These are phyloP conservation scores for Apantesis nais DNA, from an alignment of 2,888 invertebrate genomes.

Conservation along the genomic window DNA sequence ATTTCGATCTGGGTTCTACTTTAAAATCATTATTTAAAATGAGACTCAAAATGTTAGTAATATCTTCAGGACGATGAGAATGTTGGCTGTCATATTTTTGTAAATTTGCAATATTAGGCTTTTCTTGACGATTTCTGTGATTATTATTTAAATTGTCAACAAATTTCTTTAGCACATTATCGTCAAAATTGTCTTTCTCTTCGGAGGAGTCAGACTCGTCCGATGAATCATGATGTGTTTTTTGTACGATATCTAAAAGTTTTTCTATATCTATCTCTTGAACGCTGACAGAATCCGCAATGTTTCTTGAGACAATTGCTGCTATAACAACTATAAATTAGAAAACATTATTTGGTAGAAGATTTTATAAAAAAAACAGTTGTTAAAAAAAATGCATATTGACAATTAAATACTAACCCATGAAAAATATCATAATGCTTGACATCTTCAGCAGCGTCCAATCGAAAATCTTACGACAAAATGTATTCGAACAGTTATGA, in stretches of 20 bases:
- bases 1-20: constrained; percentile 11
- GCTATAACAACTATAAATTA: constrained; percentile 32
- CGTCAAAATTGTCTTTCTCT: constrained; percentile 19
- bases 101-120: not conserved
- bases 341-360: not conserved
- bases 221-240: constrained; percentile 15
- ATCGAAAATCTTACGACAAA: constrained; percentile 49
- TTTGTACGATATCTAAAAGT: constrained; percentile 29
- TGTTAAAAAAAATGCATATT: not conserved
- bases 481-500: constrained; percentile 54
- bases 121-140: constrained; percentile 9
- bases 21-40: constrained; percentile 17
- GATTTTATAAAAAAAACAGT: not conserved
- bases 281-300: constrained; percentile 13
- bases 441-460: constrained; percentile 57
- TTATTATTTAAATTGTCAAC: constrained; percentile 1
- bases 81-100: constrained; percentile 11
- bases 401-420: constrained; percentile 49
- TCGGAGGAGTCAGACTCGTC: constrained; percentile 28
- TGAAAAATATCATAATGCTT: constrained; percentile 46
- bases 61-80: constrained; percentile 2
- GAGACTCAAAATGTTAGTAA: constrained; percentile 23
- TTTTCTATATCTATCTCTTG: constrained; percentile 20
- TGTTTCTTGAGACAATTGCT: constrained; percentile 20
- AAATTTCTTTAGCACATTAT: constrained; percentile 33